phyloP scores from a whole-genome alignment of 2,888 invertebrate species.

The Chouioia cunea region DNA sequence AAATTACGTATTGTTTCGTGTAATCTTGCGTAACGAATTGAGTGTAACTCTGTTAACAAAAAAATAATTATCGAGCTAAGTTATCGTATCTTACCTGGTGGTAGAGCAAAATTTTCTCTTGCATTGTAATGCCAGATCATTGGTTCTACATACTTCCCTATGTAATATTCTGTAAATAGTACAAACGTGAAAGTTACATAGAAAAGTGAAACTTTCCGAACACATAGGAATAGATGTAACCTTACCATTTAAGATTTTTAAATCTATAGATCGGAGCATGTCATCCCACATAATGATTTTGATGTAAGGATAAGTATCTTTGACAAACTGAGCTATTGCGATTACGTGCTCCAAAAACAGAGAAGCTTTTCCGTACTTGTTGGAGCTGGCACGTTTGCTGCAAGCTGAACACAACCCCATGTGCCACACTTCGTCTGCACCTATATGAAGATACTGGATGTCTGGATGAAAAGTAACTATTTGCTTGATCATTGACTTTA shows the following conservation, averaged over 20 bases:
- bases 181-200: neutral
- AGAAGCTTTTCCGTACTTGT: constrained; percentile 71
- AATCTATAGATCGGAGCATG: constrained; percentile 78
- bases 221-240: constrained; percentile 13
- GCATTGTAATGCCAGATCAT: constrained; percentile 80
- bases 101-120: constrained; percentile 71
- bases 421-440: constrained; percentile 88
- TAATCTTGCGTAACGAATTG: too few species aligned
- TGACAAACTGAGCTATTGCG: constrained; percentile 74
- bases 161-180: constrained; percentile 71
- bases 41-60: neutral
- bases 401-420: constrained; percentile 75
- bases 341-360: constrained; percentile 79
- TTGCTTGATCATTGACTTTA: constrained; percentile 80
- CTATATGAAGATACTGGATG: constrained; percentile 80
- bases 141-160: constrained; percentile 75
- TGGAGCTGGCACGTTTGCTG: constrained; percentile 68
- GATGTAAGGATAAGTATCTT: constrained; percentile 74
- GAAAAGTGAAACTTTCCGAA: constrained; percentile 23
- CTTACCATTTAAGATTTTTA: constrained; percentile 72
- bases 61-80: neutral
- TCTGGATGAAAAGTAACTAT: constrained; percentile 77
- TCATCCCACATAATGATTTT: constrained; percentile 89
- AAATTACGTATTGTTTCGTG: constrained; percentile 15
- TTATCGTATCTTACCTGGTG: constrained; percentile 60